phyloP scores from a whole-genome alignment of 2,797 vertebrate species.

The Sarcoramphus papa region DNA sequence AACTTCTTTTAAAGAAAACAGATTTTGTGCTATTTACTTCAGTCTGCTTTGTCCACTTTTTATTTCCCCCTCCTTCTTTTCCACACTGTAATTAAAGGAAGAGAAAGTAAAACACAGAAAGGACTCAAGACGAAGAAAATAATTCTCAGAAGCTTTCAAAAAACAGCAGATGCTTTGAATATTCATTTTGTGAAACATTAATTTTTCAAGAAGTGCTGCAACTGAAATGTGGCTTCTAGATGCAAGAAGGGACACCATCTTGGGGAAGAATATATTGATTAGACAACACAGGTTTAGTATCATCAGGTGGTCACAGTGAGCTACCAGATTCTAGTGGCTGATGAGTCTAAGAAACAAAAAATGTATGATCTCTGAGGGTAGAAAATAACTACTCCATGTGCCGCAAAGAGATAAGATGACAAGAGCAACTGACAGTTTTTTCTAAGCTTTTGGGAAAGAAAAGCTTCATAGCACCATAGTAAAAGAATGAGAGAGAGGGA shows the following conservation, averaged over 20 bases:
- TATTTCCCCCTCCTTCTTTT: background rate
- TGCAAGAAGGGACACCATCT: background rate
- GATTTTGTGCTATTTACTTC: background rate
- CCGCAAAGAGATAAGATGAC: background rate
- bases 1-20: background rate
- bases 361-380: background rate
- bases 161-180: background rate
- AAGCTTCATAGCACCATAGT: background rate
- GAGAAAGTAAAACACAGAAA: background rate
- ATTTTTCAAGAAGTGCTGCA: background rate
- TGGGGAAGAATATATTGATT: background rate
- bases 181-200: background rate
- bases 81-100: background rate
- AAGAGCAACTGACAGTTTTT: background rate
- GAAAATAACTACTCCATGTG: background rate
- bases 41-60: background rate
- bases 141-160: background rate
- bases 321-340: background rate
- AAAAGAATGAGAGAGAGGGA: background rate
- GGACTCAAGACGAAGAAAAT: background rate
- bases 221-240: background rate
- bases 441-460: background rate
- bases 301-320: background rate
- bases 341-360: background rate
- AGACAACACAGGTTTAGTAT: background rate